Conservation (phyloP, 2,888 invertebrate species). For the Notodonta dromedarius region DNA sequence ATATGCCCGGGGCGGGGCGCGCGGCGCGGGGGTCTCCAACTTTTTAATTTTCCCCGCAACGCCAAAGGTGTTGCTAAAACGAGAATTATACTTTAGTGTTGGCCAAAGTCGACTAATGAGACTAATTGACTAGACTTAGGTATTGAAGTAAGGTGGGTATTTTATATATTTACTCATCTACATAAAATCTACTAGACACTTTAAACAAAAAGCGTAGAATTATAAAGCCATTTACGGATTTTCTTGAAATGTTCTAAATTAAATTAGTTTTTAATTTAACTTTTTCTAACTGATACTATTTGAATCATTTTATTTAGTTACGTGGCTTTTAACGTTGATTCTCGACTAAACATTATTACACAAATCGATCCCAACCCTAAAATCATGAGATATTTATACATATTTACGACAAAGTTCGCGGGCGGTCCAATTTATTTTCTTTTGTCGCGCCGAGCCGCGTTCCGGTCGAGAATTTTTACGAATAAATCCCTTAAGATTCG, state of each 20-base stretch:
- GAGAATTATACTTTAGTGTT: conserved; percentile 2
- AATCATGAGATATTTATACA: conserved; percentile 26
- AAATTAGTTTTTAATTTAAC: too few relatives aligned
- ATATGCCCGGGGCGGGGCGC: conserved; percentile 9
- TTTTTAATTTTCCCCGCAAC: conserved; percentile 46
- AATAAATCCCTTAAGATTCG: conserved; percentile 79
- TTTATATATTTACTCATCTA: too few relatives aligned
- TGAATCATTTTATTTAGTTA: neutral
- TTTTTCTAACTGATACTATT: too few relatives aligned
- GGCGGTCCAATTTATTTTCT: conserved; percentile 66
- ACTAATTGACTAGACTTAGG: neutral
- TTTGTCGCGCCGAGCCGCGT: conserved; percentile 57
- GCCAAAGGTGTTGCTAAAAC: conserved; percentile 9
- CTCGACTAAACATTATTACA: neutral
- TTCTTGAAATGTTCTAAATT: too few relatives aligned
- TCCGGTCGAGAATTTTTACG: conserved; percentile 67
- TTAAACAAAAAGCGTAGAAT: too few relatives aligned
- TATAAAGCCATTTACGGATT: too few relatives aligned
- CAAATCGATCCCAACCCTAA: conserved; percentile 2
- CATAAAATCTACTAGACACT: too few relatives aligned
- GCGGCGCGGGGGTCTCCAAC: conserved; percentile 25
- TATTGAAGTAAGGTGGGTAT: too few relatives aligned
- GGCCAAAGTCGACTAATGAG: neutral
- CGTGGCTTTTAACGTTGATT: too few relatives aligned
- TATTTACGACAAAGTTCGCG: conserved; percentile 49